Conservation (phyloP, 1,140 invertebrate genomes). For the Manduca sexta region DNA sequence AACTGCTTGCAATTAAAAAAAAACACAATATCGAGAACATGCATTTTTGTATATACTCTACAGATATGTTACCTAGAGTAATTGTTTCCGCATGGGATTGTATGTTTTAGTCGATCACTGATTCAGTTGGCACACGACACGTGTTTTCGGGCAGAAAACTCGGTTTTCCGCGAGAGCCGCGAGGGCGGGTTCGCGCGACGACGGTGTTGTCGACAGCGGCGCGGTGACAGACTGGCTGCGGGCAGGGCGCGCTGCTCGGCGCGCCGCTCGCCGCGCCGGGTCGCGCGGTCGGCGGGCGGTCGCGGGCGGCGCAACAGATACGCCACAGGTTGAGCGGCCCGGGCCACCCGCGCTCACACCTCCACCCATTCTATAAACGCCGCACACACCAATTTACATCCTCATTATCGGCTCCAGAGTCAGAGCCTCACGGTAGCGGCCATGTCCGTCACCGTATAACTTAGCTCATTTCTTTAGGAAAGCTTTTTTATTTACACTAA, state of each 20-base stretch:
- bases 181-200: constrained; percentile 2
- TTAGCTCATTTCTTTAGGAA: too few species aligned
- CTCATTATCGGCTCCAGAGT: constrained; percentile 55
- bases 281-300: constrained; percentile 24
- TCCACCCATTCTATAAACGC: constrained; percentile 21
- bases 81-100: too few species aligned
- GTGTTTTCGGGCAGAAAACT: constrained; percentile 28
- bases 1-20: too few species aligned
- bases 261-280: too few species aligned
- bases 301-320: constrained; percentile 59
- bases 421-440: constrained; percentile 30
- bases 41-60: too few species aligned
- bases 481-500: too few species aligned
- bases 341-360: constrained; percentile 32
- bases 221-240: constrained; percentile 46
- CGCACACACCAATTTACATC: constrained; percentile 58
- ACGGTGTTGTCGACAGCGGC: constrained; percentile 16
- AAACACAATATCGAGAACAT: too few species aligned
- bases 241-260: constrained; percentile 30
- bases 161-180: constrained; percentile 4
- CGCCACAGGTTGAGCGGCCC: constrained; percentile 61
- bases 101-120: not conserved
- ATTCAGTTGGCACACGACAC: constrained; percentile 11
- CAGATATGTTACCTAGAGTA: too few species aligned
- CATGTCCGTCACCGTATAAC: constrained; percentile 18